These are phyloP conservation scores for Cephus runcator DNA, from an alignment of 2,888 invertebrate genomes.

Conservation along the genomic window DNA sequence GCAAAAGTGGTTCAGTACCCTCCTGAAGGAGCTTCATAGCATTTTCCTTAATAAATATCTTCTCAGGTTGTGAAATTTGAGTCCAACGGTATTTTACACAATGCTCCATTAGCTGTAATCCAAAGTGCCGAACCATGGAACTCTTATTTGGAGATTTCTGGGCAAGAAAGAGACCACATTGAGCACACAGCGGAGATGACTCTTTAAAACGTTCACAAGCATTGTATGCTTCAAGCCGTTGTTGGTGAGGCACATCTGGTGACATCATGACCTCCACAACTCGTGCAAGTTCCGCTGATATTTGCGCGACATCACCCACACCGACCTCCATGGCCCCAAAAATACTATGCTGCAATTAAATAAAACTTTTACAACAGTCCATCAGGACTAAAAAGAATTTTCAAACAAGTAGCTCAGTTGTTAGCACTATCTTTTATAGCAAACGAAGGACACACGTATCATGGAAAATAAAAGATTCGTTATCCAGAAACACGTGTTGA, in stretches of 20 bases:
- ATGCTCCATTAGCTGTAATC: slow-evolving; percentile 92
- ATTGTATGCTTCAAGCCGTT: slow-evolving; percentile 84
- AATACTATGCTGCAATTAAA: background rate
- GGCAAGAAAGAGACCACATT: slow-evolving; percentile 85
- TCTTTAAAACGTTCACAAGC: slow-evolving; percentile 88
- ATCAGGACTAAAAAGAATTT: background rate
- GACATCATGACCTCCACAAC: slow-evolving; percentile 87
- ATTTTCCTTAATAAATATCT: slow-evolving; percentile 90
- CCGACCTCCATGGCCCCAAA: slow-evolving; percentile 63
- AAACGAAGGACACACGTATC: background rate
- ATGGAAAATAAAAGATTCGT: background rate
- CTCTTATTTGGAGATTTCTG: slow-evolving; percentile 77
- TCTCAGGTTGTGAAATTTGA: slow-evolving; percentile 86
- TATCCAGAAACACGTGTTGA: background rate
- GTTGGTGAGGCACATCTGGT: slow-evolving; percentile 79
- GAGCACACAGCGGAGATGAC: slow-evolving; percentile 87
- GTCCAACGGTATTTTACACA: slow-evolving; percentile 95
- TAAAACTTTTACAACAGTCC: background rate
- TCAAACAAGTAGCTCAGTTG: background rate
- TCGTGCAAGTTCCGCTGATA: slow-evolving; percentile 81
- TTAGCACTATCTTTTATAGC: background rate
- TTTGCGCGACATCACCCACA: slow-evolving; percentile 73
- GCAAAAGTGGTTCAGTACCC: slow-evolving; percentile 80
- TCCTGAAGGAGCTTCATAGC: slow-evolving; percentile 85
- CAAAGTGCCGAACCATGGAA: slow-evolving; percentile 88